These are phyloP conservation scores for Psittacula echo DNA, from an alignment of 2,797 vertebrate species.

Conservation along the genomic window DNA sequence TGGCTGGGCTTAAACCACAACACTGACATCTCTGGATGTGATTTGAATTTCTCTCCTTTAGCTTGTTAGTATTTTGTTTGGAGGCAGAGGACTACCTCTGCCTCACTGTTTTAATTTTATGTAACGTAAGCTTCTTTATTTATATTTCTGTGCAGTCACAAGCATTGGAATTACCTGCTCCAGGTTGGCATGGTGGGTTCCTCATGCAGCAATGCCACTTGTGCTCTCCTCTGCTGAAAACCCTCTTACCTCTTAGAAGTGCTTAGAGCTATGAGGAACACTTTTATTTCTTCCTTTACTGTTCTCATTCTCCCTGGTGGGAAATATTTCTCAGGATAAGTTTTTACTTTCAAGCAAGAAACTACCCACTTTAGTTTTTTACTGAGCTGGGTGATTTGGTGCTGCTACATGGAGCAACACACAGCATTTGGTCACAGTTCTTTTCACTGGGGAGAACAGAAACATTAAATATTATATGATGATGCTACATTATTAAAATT, in stretches of 20 bases:
- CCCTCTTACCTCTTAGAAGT: background rate
- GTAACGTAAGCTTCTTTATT: slow-evolving; percentile 42
- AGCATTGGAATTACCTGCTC: background rate
- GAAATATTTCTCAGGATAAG: background rate
- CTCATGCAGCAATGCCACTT: background rate
- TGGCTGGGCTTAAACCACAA: no score
- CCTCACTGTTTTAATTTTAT: background rate
- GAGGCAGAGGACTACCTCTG: background rate
- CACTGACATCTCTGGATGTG: background rate
- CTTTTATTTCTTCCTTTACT: background rate
- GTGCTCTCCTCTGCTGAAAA: background rate
- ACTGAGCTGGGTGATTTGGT: background rate
- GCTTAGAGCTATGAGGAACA: background rate
- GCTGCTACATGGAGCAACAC: background rate
- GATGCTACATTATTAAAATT: slow-evolving; percentile 25
- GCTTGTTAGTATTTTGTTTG: background rate
- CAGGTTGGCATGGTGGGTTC: rapidly evolving
- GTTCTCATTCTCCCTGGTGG: background rate
- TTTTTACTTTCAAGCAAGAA: background rate
- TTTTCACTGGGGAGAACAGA: background rate
- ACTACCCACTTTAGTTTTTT: background rate
- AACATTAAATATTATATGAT: background rate
- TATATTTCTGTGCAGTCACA: slow-evolving; percentile 30
- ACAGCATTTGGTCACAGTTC: background rate
- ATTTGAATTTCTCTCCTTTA: background rate